Evolutionary conservation across 2,888 invertebrate genomes (phyloP).

Genomic region (Malthinus seriepunctatus): DNA sequence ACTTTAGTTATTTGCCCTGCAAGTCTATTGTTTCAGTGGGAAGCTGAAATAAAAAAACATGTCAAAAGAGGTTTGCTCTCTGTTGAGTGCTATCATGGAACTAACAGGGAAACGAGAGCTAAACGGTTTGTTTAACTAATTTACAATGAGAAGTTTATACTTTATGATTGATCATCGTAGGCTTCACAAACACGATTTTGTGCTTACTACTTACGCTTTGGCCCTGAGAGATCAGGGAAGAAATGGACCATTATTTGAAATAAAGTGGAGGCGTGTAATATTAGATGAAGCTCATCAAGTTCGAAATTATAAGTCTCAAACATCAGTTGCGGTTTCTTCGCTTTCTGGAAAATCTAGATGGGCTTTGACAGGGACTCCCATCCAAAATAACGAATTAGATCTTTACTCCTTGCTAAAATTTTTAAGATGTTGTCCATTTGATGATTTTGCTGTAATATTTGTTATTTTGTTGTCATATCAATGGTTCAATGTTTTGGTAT

Average conservation of each 20-base stretch:
- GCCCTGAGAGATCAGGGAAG: conserved; percentile 64
- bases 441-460: conserved; percentile 67
- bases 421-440: conserved; percentile 83
- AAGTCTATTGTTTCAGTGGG: conserved; percentile 90
- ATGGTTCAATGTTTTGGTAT: neutral
- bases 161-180: conserved; percentile 33
- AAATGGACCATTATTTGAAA: conserved; percentile 64
- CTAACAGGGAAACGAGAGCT: conserved; percentile 67
- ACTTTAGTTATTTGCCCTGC: conserved; percentile 94
- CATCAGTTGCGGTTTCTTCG: conserved; percentile 71
- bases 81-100: conserved; percentile 80
- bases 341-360: conserved; percentile 70
- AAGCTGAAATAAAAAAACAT: conserved; percentile 72
- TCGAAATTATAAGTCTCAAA: conserved; percentile 82
- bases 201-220: conserved; percentile 88
- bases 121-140: conserved; percentile 47
- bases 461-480: too few species aligned
- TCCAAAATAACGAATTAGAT: conserved; percentile 91
- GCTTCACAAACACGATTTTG: conserved; percentile 75
- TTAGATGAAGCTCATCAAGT: conserved; percentile 94
- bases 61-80: conserved; percentile 64
- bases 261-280: conserved; percentile 85
- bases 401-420: conserved; percentile 82
- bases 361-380: conserved; percentile 92
- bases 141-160: conserved; percentile 2